phyloP scores from a whole-genome alignment of 2,888 invertebrate genomes.

The Brachypterus glaber region DNA sequence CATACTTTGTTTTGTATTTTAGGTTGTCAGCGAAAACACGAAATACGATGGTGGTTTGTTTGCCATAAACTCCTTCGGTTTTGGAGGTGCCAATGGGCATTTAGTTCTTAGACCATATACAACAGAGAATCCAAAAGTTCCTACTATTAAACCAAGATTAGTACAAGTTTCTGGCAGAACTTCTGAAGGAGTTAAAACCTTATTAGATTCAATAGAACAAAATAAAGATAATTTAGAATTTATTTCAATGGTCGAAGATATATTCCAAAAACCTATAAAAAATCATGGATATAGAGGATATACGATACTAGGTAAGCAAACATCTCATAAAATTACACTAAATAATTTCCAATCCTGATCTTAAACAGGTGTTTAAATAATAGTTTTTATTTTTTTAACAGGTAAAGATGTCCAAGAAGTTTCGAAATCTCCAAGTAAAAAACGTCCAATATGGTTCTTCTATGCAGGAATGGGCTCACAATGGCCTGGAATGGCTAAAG shows the following conservation, averaged over 20 bases:
- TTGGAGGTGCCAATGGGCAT: constrained; percentile 53
- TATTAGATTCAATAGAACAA: constrained; percentile 51
- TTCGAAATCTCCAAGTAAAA: constrained; percentile 3
- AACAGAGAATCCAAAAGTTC: constrained; percentile 16
- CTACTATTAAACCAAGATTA: constrained; percentile 37
- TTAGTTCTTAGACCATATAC: constrained; percentile 40
- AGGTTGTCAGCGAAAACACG: constrained; percentile 44
- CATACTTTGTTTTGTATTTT: constrained; percentile 11
- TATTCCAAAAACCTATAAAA: constrained; percentile 55
- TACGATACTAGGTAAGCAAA: no score
- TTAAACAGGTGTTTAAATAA: no score
- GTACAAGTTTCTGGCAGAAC: constrained; percentile 55
- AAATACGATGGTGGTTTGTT: constrained; percentile 46
- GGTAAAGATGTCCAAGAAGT: background rate
- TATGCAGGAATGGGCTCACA: constrained; percentile 62
- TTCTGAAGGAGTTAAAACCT: constrained; percentile 56
- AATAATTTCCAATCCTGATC: no score
- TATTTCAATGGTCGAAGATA: constrained; percentile 59
- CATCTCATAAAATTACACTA: no score
- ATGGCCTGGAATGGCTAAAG: constrained; percentile 54
- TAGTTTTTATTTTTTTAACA: background rate
- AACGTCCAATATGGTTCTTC: constrained; percentile 51
- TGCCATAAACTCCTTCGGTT: constrained; percentile 56
- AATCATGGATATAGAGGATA: constrained; percentile 74
- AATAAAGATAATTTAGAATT: constrained; percentile 57